Evolutionary conservation across 2,797 vertebrate species (phyloP).

Genomic region (Alfaro cultratus): DNA sequence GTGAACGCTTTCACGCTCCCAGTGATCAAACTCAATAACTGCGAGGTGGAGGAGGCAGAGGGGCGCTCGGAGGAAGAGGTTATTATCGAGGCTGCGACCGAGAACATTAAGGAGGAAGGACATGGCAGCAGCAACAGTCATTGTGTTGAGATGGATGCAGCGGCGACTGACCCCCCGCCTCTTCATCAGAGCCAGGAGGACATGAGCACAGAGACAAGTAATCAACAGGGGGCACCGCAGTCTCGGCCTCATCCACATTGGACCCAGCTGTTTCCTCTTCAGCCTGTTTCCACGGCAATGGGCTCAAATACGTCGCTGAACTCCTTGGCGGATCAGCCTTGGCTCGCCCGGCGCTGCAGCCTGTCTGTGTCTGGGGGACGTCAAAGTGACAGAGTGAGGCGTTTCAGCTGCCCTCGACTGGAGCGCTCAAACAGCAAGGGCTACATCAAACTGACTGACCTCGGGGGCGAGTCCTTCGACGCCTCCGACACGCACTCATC

Average conservation of each 20-base stretch:
- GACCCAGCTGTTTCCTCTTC: conserved; percentile 74
- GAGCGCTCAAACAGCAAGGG: conserved; percentile 92
- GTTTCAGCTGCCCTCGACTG: conserved; percentile 86
- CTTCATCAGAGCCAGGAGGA: conserved; percentile 52
- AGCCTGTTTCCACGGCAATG: conserved; percentile 67
- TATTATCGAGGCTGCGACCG: conserved; percentile 52
- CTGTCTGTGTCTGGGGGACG: conserved; percentile 66
- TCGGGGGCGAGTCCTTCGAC: conserved; percentile 88
- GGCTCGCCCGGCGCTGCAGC: conserved; percentile 69
- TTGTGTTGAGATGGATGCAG: conserved; percentile 26
- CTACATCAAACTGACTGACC: conserved; percentile 89
- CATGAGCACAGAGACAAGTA: conserved; percentile 17
- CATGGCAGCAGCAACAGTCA: conserved; percentile 45
- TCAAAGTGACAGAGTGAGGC: conserved; percentile 76
- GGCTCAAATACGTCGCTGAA: conserved; percentile 81
- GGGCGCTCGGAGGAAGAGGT: conserved; percentile 49
- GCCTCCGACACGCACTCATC: conserved; percentile 76
- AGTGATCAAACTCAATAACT: conserved; percentile 88
- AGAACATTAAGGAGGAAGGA: conserved; percentile 29
- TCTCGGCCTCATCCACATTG: conserved; percentile 25
- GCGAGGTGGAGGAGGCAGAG: conserved; percentile 79
- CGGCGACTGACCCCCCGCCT: conserved; percentile 18
- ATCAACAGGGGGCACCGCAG: conserved; percentile 37
- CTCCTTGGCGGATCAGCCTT: conserved; percentile 79
- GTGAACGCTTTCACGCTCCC: conserved; percentile 92